Conservation (phyloP, 2,888 invertebrate genomes). For the Athalia cordata region DNA sequence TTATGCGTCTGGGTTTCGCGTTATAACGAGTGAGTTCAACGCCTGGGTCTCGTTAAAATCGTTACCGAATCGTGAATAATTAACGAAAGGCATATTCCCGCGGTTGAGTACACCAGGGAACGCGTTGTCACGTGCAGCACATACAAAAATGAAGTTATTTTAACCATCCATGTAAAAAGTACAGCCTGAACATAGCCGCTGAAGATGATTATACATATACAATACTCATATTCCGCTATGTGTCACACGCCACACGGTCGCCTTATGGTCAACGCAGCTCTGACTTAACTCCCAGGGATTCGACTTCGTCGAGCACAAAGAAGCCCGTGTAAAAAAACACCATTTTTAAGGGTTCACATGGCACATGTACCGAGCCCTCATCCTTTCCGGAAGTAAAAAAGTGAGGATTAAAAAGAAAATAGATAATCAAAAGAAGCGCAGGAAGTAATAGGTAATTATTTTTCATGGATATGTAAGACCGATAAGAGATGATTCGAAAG, state of each 20-base stretch:
- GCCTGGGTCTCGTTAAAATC: slow-evolving; percentile 14
- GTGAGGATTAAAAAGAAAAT: not conserved
- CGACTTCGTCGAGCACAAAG: slow-evolving; percentile 35
- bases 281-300: not conserved
- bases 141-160: too few relatives aligned
- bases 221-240: slow-evolving; percentile 21
- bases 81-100: not conserved
- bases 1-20: not conserved
- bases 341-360: slow-evolving; percentile 7
- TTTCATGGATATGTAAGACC: too few relatives aligned
- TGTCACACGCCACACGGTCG: slow-evolving; percentile 27
- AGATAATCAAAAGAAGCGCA: not conserved
- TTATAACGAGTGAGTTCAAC: not conserved
- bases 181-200: not conserved
- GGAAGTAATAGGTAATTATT: not conserved
- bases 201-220: not conserved
- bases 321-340: not conserved
- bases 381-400: too few relatives aligned
- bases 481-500: not conserved
- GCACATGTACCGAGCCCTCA: too few relatives aligned
- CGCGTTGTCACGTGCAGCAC: too few relatives aligned
- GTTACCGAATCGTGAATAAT: slow-evolving; percentile 25
- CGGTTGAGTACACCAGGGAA: not conserved
- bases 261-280: slow-evolving; percentile 19
- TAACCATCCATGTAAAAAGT: too few relatives aligned